phyloP scores from a whole-genome alignment of 2,797 vertebrate genomes.

The Platalea minor region DNA sequence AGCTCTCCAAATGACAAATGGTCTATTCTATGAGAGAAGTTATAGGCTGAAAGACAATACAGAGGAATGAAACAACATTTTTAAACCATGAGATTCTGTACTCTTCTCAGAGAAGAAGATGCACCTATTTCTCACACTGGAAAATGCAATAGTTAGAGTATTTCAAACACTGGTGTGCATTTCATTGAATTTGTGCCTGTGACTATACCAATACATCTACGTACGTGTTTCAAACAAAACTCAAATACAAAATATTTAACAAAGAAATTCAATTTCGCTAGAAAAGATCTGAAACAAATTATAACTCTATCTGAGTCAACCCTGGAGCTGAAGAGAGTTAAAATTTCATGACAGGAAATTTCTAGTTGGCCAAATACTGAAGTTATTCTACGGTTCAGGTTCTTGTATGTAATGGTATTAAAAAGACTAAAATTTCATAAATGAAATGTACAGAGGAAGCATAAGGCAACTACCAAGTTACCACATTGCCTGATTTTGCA shows the following conservation, averaged over 20 bases:
- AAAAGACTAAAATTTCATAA: neutral
- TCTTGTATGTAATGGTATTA: neutral
- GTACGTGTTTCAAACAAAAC: neutral
- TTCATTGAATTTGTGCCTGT: neutral
- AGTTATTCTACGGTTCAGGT: neutral
- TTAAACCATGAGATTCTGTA: neutral
- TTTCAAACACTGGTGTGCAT: neutral
- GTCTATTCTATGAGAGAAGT: conserved; percentile 98
- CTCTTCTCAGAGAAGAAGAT: neutral
- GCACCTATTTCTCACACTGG: neutral
- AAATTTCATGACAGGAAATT: neutral
- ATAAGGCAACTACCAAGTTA: neutral
- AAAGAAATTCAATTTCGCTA: neutral
- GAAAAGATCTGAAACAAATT: neutral
- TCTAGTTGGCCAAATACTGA: neutral
- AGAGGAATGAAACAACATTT: neutral
- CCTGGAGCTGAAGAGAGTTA: neutral
- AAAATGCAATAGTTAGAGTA: neutral
- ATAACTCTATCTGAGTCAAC: neutral
- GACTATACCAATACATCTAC: neutral
- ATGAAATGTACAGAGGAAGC: neutral
- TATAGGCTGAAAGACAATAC: conserved; percentile 83
- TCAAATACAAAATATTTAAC: neutral
- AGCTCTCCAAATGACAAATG: conserved; percentile 96
- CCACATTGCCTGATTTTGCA: neutral